A percentile compares a stretch with the other conserved stretches of the same genome.
Conservation (phyloP, 2,797 vertebrate genomes). For the Onychomys torridus region DNA sequence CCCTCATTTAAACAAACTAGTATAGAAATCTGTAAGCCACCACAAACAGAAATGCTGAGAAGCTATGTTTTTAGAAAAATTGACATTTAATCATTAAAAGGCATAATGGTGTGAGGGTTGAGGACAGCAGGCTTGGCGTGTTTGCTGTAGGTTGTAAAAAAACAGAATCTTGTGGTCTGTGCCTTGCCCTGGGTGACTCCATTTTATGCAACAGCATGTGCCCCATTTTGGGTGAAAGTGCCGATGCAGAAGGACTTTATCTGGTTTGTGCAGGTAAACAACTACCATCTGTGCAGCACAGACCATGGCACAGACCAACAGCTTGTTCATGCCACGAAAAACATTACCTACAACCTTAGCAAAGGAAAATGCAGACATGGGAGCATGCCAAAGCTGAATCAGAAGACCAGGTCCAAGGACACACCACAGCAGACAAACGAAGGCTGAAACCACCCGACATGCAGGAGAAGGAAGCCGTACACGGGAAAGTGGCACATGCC, state of each 20-base stretch:
- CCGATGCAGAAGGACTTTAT: background rate
- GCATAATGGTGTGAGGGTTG: background rate
- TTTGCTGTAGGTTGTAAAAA: background rate
- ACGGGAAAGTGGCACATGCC: background rate
- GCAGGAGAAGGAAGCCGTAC: background rate
- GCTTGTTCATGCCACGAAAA: background rate
- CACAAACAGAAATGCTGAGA: constrained; percentile 37
- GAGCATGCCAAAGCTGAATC: background rate
- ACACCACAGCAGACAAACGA: background rate
- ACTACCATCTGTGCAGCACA: background rate
- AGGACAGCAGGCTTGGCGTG: background rate
- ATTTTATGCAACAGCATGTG: background rate
- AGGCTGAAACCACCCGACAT: background rate
- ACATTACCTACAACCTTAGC: background rate
- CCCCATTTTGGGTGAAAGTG: background rate
- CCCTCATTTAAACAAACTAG: constrained; percentile 52
- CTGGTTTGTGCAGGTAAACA: background rate
- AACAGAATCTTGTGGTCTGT: background rate
- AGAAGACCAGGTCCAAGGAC: background rate
- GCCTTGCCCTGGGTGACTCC: background rate
- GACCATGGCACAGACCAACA: background rate
- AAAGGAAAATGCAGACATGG: background rate
- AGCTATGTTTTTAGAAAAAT: background rate
- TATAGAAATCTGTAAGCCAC: constrained; percentile 14
- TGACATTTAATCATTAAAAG: constrained; percentile 13